Percentiles rank a stretch among this genome's conserved stretches.
Evolutionary conservation across 92 coral and sea anemone genomes (phyloP).

Genomic region (Metridium senile): DNA sequence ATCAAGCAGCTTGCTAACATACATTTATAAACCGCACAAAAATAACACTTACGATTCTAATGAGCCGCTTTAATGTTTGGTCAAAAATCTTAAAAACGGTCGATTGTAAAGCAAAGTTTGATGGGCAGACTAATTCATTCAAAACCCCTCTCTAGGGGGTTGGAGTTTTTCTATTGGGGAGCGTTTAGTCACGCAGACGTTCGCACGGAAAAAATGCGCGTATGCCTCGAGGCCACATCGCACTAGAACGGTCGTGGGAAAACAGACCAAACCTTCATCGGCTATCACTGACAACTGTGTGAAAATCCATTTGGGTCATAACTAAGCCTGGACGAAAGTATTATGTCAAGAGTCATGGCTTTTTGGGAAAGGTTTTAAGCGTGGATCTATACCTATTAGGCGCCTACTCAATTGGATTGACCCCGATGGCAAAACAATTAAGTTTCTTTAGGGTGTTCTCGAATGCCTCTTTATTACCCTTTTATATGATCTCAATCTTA

Average conservation of each 20-base stretch:
- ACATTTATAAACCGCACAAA: background rate
- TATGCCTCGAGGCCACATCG: conserved; percentile 31
- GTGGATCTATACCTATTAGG: conserved; percentile 32
- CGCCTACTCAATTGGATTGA: conserved; percentile 37
- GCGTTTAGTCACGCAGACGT: conserved; percentile 3
- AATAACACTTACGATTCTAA: background rate
- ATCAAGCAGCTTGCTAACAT: conserved; percentile 8
- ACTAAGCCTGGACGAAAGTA: conserved; percentile 23
- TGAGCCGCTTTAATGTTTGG: background rate
- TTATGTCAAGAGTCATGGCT: conserved; percentile 26
- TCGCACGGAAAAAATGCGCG: conserved; percentile 21
- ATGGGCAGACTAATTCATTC: conserved; percentile 47
- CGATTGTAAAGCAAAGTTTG: conserved; percentile 6
- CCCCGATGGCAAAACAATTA: conserved; percentile 41
- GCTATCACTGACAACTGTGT: conserved; percentile 20
- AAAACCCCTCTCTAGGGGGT: conserved; percentile 62
- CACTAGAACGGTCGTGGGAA: conserved; percentile 34
- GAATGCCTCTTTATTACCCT: conserved; percentile 41
- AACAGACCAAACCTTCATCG: conserved; percentile 20
- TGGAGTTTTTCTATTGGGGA: background rate
- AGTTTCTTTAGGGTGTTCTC: conserved; percentile 33
- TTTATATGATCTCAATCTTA: conserved; percentile 23
- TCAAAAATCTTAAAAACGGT: conserved; percentile 19
- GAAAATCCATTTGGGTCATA: conserved; percentile 30
- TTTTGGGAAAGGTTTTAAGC: conserved; percentile 10